Percentiles rank a stretch among this genome's conserved stretches.
phyloP scores from a whole-genome alignment of 1,140 invertebrate genomes.

The Solenopsis fugax region DNA sequence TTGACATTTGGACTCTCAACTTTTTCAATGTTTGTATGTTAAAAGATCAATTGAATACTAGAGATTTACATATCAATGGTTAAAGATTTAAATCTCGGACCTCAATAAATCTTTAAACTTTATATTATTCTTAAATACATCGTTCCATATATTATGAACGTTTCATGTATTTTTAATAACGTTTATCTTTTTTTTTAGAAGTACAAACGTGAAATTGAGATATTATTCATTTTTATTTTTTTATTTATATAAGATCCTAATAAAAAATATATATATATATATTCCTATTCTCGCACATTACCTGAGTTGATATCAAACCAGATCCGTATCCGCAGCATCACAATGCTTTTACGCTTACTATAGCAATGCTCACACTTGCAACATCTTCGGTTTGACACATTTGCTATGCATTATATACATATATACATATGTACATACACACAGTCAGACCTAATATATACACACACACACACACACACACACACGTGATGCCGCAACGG shows the following conservation, averaged over 20 bases:
- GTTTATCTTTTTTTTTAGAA: background rate
- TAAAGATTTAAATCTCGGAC: background rate
- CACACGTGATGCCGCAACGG: background rate
- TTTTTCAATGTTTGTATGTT: background rate
- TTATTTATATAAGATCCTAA: background rate
- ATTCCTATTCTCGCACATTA: background rate
- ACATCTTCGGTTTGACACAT: conserved; percentile 20
- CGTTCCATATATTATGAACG: background rate
- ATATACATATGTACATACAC: too few relatives aligned
- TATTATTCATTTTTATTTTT: background rate
- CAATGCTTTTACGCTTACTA: conserved; percentile 28
- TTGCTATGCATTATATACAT: conserved; percentile 47
- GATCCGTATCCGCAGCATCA: background rate
- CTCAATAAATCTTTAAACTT: background rate
- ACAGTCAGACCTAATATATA: background rate
- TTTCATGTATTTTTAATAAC: background rate
- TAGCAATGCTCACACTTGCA: conserved; percentile 16
- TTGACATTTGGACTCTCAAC: background rate
- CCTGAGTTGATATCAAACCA: conserved; percentile 10
- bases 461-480: background rate
- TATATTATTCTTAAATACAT: background rate
- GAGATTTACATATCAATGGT: too few relatives aligned
- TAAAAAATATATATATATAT: background rate
- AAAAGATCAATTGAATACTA: too few relatives aligned
- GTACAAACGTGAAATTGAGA: background rate